Conservation (phyloP, 1,140 invertebrate genomes). For the Oreohelix idahoensis region DNA sequence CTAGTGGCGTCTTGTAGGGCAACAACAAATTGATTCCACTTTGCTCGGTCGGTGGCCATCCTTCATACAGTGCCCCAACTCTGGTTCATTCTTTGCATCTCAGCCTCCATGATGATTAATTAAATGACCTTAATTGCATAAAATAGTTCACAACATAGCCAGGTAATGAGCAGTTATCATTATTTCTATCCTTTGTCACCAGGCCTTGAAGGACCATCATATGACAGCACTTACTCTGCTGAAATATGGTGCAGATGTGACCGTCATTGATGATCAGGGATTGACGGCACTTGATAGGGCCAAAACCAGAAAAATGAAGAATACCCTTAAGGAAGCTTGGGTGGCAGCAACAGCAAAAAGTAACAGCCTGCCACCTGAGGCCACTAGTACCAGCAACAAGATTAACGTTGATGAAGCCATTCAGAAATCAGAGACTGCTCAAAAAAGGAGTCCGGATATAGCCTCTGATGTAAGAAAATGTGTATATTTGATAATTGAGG, state of each 20-base stretch:
- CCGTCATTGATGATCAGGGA: constrained; percentile 66
- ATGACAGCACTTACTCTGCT: constrained; percentile 60
- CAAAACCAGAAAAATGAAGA: constrained; percentile 66
- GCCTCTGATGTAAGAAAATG: no score
- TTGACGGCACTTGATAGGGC: constrained; percentile 69
- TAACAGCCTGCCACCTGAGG: neutral
- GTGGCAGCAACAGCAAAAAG: constrained; percentile 55
- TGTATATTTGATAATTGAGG: no score
- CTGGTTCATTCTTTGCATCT: no score
- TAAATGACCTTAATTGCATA: no score
- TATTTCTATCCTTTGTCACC: constrained; percentile 22
- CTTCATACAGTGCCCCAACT: no score
- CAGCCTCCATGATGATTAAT: no score
- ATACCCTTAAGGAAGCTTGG: constrained; percentile 68
- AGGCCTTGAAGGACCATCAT: constrained; percentile 70
- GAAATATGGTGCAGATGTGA: constrained; percentile 67
- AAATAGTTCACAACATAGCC: neutral
- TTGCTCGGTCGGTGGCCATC: no score
- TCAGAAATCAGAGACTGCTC: no score
- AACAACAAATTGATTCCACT: no score
- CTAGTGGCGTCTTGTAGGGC: no score
- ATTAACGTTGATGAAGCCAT: neutral
- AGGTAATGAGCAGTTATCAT: neutral
- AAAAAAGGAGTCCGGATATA: no score
- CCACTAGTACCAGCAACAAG: neutral